phyloP scores from a whole-genome alignment of 2,797 vertebrate genomes.

The Pseudochirops cupreus region DNA sequence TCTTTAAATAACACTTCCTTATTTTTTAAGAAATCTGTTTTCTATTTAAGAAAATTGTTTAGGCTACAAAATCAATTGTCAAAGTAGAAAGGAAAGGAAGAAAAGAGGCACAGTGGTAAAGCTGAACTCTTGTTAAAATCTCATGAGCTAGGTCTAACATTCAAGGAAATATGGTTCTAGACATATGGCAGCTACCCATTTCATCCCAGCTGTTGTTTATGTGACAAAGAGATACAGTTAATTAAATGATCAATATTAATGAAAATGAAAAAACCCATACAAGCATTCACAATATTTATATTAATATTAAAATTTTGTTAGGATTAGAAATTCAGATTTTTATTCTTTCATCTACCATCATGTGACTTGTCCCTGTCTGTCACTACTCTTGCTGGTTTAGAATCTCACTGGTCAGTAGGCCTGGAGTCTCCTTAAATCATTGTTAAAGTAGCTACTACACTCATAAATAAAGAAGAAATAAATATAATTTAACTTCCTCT shows the following conservation, averaged over 20 bases:
- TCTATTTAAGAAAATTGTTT: conserved; percentile 2
- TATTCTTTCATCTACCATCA: neutral
- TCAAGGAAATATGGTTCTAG: conserved; percentile 45
- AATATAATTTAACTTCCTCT: neutral
- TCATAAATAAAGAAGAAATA: neutral
- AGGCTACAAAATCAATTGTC: conserved; percentile 51
- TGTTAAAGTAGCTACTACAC: neutral
- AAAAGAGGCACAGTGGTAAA: conserved; percentile 58
- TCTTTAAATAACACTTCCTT: conserved; percentile 66
- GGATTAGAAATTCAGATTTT: conserved; percentile 7
- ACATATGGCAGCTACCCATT: conserved; percentile 6
- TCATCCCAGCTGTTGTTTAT: neutral
- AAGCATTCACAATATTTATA: neutral
- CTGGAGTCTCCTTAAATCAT: neutral
- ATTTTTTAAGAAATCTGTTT: conserved; percentile 72
- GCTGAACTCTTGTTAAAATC: conserved; percentile 21
- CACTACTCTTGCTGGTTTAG: neutral
- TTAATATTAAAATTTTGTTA: neutral
- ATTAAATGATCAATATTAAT: conserved; percentile 1
- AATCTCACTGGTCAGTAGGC: neutral
- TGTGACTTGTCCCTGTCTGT: neutral
- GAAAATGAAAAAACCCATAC: neutral
- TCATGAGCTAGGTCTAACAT: conserved; percentile 5
- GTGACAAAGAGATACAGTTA: neutral
- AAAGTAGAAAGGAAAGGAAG: conserved; percentile 51